Percentiles rank a stretch among this genome's conserved stretches.
These are phyloP conservation scores for Rhaphigaster nebulosa DNA, from an alignment of 2,888 invertebrate genomes.

Conservation along the genomic window DNA sequence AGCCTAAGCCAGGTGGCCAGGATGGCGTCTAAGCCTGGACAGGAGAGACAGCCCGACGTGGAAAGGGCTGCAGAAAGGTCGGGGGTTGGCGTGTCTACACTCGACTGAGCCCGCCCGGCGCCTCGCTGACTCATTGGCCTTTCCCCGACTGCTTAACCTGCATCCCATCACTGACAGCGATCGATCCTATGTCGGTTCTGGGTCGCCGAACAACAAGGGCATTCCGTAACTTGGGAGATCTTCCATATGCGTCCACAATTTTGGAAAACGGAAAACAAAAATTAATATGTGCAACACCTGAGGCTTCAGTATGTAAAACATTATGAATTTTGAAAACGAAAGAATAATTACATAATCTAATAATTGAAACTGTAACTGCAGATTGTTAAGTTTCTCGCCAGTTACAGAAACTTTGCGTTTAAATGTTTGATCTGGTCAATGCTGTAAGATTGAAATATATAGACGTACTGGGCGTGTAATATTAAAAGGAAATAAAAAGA, in stretches of 20 bases:
- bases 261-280: neutral
- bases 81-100: slow-evolving; percentile 7
- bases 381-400: no score
- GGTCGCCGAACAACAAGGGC: slow-evolving; percentile 24
- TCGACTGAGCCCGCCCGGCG: neutral
- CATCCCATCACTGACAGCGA: slow-evolving; percentile 27
- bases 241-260: neutral
- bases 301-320: no score
- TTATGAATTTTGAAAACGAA: no score
- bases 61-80: slow-evolving; percentile 1
- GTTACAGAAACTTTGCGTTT: no score
- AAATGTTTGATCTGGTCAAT: no score
- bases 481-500: no score
- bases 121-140: slow-evolving; percentile 47
- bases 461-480: no score
- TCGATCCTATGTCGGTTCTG: neutral
- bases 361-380: no score
- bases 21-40: neutral
- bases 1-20: neutral
- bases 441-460: no score
- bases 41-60: neutral
- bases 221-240: neutral
- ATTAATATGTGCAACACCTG: no score
- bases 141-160: slow-evolving; percentile 41
- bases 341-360: no score